Base-by-base conservation (phyloP, 2,888 invertebrate species). In the Drosophila seclusa region DNA sequence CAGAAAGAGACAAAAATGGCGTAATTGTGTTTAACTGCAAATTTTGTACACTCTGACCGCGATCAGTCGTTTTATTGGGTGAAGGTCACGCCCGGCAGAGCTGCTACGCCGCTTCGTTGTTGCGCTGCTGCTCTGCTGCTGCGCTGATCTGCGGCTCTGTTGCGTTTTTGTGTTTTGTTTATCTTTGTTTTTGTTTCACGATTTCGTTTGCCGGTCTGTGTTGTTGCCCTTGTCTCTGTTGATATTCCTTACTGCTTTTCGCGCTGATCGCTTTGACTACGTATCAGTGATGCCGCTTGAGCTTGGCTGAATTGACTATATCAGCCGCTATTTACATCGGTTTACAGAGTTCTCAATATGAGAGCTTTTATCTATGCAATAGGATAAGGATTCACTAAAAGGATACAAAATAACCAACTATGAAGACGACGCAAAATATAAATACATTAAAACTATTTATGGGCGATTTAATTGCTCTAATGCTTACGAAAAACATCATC, bases 41-140 rank as follows among this genome's bases (percentile, higher is more conserved):
- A 87, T 76, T 66, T 62, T 54, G 61, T 78, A 68, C 83, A 75
- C 87, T 83, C 67, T 89, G 83, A 80, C 81, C 87, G 72, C 57
- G 66, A 72, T 82, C 67, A 64, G 69, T 72, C 71, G 87, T 69
- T 87, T 84, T 89, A 84, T 87, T 84, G 84, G 84, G 89, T 89
- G 84, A 84, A 84, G 84, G 84, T 89, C 84, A 73, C 62, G 72
- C 69, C 70, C 65, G 59, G 52, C 81, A 65, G 76, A 72, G 38
- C 57, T 49, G 59, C 68, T 73, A 60, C 61, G 58, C 32, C 54
- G 66, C 53, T 83, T 64, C 68, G 79, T 67, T 68, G 62, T 55
- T 62, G 62, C 62, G 45, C 34, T 49, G 45, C 55, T 60, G 40
- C n/a, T 40, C 2, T 70, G 57, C 54, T 55, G 60, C 62, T 55